A percentile compares a stretch with the other conserved stretches of the same genome.
Evolutionary conservation across 2,888 invertebrate genomes (phyloP).

Genomic region (Aleiodes alternator): DNA sequence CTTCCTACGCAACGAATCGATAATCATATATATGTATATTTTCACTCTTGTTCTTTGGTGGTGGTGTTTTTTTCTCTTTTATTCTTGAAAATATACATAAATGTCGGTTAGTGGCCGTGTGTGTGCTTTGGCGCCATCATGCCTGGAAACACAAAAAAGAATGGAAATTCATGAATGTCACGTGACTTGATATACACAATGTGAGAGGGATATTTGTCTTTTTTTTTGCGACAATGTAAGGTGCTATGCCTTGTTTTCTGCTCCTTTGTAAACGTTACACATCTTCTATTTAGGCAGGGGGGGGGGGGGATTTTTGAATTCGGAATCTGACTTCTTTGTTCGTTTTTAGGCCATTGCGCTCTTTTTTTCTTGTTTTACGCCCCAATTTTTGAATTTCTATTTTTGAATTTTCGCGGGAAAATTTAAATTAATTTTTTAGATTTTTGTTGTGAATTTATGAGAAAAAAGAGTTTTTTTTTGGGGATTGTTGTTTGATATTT

Average conservation of each 20-base stretch:
- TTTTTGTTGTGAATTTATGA: neutral
- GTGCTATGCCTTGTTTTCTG: neutral
- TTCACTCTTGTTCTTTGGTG: conserved; percentile 50
- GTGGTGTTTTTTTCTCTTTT: too few relatives aligned
- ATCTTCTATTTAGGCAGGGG: neutral
- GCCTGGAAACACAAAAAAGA: conserved; percentile 76
- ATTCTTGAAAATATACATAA: conserved; percentile 65
- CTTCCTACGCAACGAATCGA: conserved; percentile 67
- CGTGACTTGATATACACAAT: conserved; percentile 71
- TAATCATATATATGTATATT: conserved; percentile 69
- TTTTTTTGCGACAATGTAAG: neutral
- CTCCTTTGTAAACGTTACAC: neutral
- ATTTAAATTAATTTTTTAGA: neutral
- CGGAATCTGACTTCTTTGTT: conserved; percentile 3
- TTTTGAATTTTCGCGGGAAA: neutral
- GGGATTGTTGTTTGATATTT: neutral
- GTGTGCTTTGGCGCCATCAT: conserved; percentile 78
- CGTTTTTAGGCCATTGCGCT: neutral
- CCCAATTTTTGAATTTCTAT: neutral
- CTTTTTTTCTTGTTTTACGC: too few relatives aligned
- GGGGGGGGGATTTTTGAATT: neutral
- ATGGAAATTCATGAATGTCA: conserved; percentile 68
- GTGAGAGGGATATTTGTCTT: neutral
- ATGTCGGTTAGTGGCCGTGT: conserved; percentile 72
- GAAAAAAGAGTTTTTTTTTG: too few relatives aligned